These are phyloP conservation scores for Agrotis segetum DNA, from an alignment of 2,888 invertebrate genomes.

Conservation along the genomic window DNA sequence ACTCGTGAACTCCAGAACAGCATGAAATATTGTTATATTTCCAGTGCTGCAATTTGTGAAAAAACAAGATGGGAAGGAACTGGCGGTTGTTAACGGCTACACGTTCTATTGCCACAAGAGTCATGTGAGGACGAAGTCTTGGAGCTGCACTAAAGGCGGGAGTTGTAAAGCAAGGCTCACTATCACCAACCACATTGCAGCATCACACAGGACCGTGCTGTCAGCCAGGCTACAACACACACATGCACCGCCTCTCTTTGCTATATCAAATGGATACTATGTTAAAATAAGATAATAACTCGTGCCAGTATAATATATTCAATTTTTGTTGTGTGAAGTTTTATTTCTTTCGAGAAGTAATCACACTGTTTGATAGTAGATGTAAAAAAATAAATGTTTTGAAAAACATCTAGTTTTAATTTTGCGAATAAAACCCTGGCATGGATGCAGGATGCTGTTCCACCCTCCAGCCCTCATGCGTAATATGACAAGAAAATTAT, in stretches of 20 bases:
- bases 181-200: conserved; percentile 32
- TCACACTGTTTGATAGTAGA: no score
- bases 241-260: conserved; percentile 51
- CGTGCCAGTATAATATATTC: no score
- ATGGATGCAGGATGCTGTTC: no score
- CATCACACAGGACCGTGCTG: conserved; percentile 30
- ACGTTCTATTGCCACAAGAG: conserved; percentile 47
- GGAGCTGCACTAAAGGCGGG: conserved; percentile 60
- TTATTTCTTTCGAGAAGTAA: no score
- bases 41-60: conserved; percentile 46
- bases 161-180: conserved; percentile 37
- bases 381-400: no score
- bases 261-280: conserved; percentile 53
- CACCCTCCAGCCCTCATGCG: no score
- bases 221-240: conserved; percentile 49
- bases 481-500: no score
- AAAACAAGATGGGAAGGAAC: conserved; percentile 59
- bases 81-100: conserved; percentile 59
- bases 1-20: not conserved
- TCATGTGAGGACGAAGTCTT: conserved; percentile 33
- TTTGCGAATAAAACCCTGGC: no score
- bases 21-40: conserved; percentile 13
- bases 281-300: conserved; percentile 24
- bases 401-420: no score
- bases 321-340: no score